Base-by-base conservation (phyloP, 2,888 invertebrate species). In the Caenorhabditis zanzibari region DNA sequence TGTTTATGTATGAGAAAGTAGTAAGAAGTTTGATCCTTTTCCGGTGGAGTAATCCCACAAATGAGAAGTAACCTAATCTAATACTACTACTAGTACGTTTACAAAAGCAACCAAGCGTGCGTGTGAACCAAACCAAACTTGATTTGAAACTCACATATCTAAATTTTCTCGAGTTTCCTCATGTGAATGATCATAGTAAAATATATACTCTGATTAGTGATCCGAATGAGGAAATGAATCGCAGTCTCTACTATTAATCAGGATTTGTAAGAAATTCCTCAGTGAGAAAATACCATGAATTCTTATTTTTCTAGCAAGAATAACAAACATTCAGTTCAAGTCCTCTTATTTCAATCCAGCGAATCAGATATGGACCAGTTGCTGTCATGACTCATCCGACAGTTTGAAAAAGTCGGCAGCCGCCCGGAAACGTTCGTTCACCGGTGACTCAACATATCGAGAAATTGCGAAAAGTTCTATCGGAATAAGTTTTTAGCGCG, bases 341-440 rank as follows among this genome's bases (percentile, higher is more conserved):
- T 54, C 24, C 6, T 35, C 47, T 16, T 38, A 26, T 41, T 41
- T 22, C 32, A 35, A 59, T 49, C 47, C 41, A 59, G 47, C 58
- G 41, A 61, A 77, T 69, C 69, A 69, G 77, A 77, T 77, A 77
- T 77, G 77, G 77, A 69, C 77, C 77, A 77, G 77, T 77, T 77
- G 69, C 22, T 35, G 77, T 26, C 38, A 38, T 77, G 77, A 77
- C 63, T 77, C 77, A 77, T 71, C 58, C 32, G 63, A 77, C 69
- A 69, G 69, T 61, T 61, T 44, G 59, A 54, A 54, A 59, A 32
- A 59, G 77, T 66, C 26, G 47, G 59, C 26, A 66, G 56, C 44
- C 66, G 28, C 47, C 24, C 66, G 44, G 58, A 58, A 66, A 66
- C 26, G 22, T 49, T 68, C 44, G 59, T 59, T 68, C 52, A 52